phyloP scores from a whole-genome alignment of 1,140 invertebrate genomes.

The Centruroides vittatus region DNA sequence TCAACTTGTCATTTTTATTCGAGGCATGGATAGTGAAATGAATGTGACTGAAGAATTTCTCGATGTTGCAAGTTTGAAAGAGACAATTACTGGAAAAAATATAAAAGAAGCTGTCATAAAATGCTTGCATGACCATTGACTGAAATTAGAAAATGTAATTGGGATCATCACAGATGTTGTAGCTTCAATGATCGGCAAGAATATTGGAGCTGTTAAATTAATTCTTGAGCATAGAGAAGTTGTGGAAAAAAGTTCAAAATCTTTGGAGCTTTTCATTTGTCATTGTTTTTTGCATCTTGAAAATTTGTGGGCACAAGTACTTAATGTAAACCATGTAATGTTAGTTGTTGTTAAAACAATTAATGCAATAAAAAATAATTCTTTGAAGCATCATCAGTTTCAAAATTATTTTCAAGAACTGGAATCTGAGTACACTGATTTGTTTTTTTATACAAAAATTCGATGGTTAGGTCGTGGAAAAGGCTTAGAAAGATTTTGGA shows the following conservation, averaged over 20 bases:
- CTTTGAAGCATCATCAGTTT: constrained; percentile 24
- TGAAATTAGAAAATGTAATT: no score
- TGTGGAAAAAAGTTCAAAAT: constrained; percentile 1
- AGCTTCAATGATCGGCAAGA: constrained; percentile 20
- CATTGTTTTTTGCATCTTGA: constrained; percentile 27
- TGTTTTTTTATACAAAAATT: constrained; percentile 19
- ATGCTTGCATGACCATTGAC: no score
- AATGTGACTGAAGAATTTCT: neutral
- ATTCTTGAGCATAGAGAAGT: constrained; percentile 16
- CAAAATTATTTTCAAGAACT: constrained; percentile 23
- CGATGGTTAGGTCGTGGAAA: constrained; percentile 11
- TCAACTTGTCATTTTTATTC: neutral
- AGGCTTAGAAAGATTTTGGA: neutral
- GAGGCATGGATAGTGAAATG: neutral
- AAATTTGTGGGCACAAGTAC: constrained; percentile 18
- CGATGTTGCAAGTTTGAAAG: neutral
- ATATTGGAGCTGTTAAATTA: constrained; percentile 20
- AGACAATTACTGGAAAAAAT: constrained; percentile 16
- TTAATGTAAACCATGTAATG: constrained; percentile 22
- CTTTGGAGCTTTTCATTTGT: constrained; percentile 13
- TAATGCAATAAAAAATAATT: constrained; percentile 23
- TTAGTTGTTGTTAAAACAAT: constrained; percentile 22
- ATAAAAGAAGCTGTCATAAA: constrained; percentile 21
- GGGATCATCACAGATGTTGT: no score
- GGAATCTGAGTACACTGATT: constrained; percentile 22